Evolutionary conservation across 1,140 invertebrate genomes (phyloP).

Genomic region (Solen grandis): DNA sequence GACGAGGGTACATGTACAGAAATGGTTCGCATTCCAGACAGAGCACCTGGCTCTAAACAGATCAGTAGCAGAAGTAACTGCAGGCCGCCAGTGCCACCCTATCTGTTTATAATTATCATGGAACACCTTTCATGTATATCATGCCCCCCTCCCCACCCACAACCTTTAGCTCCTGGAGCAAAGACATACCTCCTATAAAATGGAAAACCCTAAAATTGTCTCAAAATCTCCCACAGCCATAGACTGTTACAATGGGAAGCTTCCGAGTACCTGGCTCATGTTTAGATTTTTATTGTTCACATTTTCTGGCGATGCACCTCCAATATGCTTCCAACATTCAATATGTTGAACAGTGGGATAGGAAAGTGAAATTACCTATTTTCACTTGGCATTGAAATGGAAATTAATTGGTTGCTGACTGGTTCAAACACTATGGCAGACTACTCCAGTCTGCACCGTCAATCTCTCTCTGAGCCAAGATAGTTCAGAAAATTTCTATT

Average conservation of each 20-base stretch:
- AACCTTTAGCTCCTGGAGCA: conserved; percentile 10
- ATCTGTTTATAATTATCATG: conserved; percentile 48
- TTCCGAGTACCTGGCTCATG: not conserved
- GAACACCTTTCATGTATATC: conserved; percentile 39
- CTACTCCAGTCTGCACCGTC: too few species aligned
- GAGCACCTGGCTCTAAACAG: conserved; percentile 36
- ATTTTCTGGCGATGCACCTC: not conserved
- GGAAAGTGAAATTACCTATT: too few species aligned
- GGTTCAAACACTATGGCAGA: too few species aligned
- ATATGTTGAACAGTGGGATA: not conserved
- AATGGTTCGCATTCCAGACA: conserved; percentile 50
- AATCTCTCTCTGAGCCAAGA: too few species aligned
- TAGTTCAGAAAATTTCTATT: too few species aligned
- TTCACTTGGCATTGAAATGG: too few species aligned
- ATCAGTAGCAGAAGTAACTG: too few species aligned
- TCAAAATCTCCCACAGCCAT: not conserved
- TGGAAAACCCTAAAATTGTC: not conserved
- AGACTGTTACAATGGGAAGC: not conserved
- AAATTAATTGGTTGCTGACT: too few species aligned
- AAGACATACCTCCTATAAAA: conserved; percentile 1
- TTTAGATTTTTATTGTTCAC: not conserved
- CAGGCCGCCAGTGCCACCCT: not conserved
- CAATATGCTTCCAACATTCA: not conserved
- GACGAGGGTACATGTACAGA: conserved; percentile 27
- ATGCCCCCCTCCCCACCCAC: conserved; percentile 19